phyloP scores from a whole-genome alignment of 2,888 invertebrate species.

The Drosophila falleni region DNA sequence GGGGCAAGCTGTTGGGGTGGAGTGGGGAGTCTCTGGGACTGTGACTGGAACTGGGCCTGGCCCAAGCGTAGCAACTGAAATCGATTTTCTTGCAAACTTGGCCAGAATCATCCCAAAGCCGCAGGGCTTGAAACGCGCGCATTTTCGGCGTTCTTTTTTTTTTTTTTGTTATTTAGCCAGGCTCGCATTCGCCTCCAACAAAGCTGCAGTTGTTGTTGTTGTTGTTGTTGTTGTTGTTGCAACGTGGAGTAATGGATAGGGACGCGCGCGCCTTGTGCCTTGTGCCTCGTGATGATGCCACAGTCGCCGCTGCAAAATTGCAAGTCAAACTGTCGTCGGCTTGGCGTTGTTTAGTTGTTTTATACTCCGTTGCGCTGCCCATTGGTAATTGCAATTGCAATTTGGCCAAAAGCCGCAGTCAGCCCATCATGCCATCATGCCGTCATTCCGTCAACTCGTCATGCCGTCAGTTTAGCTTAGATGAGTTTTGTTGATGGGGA shows the following conservation, averaged over 20 bases:
- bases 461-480: constrained; percentile 28
- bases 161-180: constrained; percentile 12
- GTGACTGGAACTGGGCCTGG: constrained; percentile 22
- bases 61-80: constrained; percentile 66
- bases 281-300: constrained; percentile 40
- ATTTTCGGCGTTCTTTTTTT: constrained; percentile 43
- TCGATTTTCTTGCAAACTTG: constrained; percentile 78
- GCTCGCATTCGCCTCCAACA: constrained; percentile 15
- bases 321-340: constrained; percentile 79
- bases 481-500: constrained; percentile 32
- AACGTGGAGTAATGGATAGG: constrained; percentile 52
- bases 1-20: constrained; percentile 6
- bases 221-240: constrained; percentile 19
- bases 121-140: constrained; percentile 65
- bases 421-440: background rate
- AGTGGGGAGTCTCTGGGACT: background rate
- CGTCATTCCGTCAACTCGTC: constrained; percentile 2
- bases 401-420: constrained; percentile 64
- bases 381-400: constrained; percentile 78
- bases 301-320: constrained; percentile 60
- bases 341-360: constrained; percentile 70
- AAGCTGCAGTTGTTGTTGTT: constrained; percentile 8
- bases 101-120: constrained; percentile 53
- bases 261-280: constrained; percentile 18
- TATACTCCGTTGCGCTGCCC: constrained; percentile 49